Evolutionary conservation across 2,113 vertebrate genomes (phyloP).

Genomic region (Lethenteron reissneri): DNA sequence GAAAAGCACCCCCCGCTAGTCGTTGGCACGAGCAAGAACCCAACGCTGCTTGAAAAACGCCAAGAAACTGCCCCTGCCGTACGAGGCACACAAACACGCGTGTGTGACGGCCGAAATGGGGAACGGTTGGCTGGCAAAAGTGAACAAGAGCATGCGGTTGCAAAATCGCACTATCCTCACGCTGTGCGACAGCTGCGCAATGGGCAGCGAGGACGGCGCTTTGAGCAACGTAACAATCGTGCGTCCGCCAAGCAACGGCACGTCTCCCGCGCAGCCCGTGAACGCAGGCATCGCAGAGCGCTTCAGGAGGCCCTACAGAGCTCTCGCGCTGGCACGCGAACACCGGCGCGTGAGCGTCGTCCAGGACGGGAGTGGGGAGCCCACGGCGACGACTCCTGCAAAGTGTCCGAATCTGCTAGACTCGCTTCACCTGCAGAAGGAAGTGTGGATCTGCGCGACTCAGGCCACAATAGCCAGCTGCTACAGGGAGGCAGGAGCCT

Average conservation of each 20-base stretch:
- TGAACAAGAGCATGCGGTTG: not conserved
- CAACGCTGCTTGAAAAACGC: not conserved
- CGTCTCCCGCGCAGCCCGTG: not conserved
- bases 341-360: too few species aligned
- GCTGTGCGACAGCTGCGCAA: not conserved
- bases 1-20: slow-evolving; percentile 5
- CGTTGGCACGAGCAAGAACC: slow-evolving; percentile 5
- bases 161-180: not conserved
- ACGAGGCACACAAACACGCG: not conserved
- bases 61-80: not conserved
- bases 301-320: not conserved
- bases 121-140: slow-evolving; percentile 1
- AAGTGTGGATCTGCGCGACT: too few species aligned
- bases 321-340: too few species aligned
- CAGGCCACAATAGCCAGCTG: too few species aligned
- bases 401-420: too few species aligned
- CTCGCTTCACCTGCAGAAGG: too few species aligned
- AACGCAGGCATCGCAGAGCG: not conserved
- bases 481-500: too few species aligned
- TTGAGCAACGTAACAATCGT: not conserved
- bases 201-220: not conserved
- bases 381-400: too few species aligned
- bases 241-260: not conserved
- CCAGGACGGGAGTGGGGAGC: too few species aligned
- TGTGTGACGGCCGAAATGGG: not conserved